Percentiles rank a stretch among this genome's conserved stretches.
These are phyloP conservation scores for Lithophane socia DNA, from an alignment of 2,888 invertebrate genomes.

Conservation along the genomic window DNA sequence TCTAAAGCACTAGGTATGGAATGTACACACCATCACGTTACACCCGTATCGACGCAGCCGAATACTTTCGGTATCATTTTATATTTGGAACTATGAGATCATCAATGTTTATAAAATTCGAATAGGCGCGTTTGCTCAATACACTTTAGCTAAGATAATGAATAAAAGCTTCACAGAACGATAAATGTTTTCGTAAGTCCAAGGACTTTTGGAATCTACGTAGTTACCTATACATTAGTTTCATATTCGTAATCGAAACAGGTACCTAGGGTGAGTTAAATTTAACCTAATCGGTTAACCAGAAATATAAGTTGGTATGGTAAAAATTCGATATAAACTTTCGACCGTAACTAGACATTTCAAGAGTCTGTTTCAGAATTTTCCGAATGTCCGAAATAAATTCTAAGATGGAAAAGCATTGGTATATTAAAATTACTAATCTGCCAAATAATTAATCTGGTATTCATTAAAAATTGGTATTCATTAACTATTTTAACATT, in stretches of 20 bases:
- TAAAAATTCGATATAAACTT: background rate
- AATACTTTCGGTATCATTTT: slow-evolving; percentile 48
- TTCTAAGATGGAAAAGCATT: background rate
- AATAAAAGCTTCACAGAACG: slow-evolving; percentile 5
- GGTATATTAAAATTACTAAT: background rate
- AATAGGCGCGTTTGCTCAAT: slow-evolving; percentile 15
- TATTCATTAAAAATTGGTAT: background rate
- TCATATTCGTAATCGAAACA: background rate
- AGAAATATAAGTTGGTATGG: background rate
- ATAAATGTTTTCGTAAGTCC: background rate
- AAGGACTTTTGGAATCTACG: no score
- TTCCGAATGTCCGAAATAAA: background rate
- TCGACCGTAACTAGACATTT: background rate
- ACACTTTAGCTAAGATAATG: background rate
- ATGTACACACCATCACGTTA: slow-evolving; percentile 12
- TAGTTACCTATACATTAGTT: background rate
- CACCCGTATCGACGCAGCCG: slow-evolving; percentile 11
- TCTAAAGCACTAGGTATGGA: background rate
- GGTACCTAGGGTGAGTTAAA: background rate
- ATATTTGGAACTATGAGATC: slow-evolving; percentile 53
- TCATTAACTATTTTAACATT: slow-evolving; percentile 54
- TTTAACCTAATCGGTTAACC: background rate
- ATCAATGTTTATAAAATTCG: slow-evolving; percentile 45
- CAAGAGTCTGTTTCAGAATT: background rate
- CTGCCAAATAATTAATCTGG: background rate